Conservation (phyloP, 1,140 invertebrate genomes). For the Zaprionus ornatus region DNA sequence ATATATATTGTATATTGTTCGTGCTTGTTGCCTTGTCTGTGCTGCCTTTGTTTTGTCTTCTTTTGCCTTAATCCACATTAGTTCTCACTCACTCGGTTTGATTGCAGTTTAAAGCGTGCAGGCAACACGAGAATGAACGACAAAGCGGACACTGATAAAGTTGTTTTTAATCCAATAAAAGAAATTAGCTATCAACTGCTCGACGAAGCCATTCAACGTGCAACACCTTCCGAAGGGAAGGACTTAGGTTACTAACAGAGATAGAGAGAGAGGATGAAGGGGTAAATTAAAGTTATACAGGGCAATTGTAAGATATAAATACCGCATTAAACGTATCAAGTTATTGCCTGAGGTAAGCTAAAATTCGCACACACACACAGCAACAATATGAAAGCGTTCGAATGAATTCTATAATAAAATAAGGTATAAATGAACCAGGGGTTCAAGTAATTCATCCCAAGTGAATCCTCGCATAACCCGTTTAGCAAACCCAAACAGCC, state of each 20-base stretch:
- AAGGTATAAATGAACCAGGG: neutral
- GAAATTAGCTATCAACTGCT: slow-evolving; percentile 75
- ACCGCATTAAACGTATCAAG: neutral
- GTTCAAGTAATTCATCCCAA: neutral
- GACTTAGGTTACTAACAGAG: neutral
- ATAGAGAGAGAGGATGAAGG: neutral
- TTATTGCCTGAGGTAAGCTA: neutral
- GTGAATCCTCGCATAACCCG: slow-evolving; percentile 1
- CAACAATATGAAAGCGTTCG: neutral
- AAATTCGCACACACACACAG: neutral
- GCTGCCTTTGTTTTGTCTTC: slow-evolving; percentile 11
- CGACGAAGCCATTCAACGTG: slow-evolving; percentile 62
- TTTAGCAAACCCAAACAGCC: slow-evolving; percentile 9
- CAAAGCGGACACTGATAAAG: slow-evolving; percentile 11
- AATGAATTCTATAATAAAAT: slow-evolving; percentile 1
- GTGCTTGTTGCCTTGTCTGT: slow-evolving; percentile 17
- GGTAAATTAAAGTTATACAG: neutral
- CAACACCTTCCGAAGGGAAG: neutral
- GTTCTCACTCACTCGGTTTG: slow-evolving; percentile 51
- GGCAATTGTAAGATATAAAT: neutral
- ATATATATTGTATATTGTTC: neutral
- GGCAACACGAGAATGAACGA: slow-evolving; percentile 7
- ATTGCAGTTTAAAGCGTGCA: slow-evolving; percentile 48
- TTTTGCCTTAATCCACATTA: slow-evolving; percentile 61
- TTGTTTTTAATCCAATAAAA: slow-evolving; percentile 75